Conservation (phyloP, 1,140 invertebrate genomes). For the Drosophila neocordata region DNA sequence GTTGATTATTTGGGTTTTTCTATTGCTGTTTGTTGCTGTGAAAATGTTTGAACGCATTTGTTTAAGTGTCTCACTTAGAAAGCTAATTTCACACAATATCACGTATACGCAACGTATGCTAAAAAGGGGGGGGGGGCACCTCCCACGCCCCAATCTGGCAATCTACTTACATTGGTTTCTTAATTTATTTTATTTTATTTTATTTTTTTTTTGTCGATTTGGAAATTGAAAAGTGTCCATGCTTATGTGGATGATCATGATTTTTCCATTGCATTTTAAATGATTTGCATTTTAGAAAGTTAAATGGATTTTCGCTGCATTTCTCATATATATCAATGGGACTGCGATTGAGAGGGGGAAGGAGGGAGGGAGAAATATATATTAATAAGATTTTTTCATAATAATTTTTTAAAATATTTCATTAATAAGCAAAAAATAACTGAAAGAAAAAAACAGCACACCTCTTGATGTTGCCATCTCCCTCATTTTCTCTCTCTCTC, state of each 20-base stretch:
- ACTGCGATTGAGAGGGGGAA: constrained; percentile 39
- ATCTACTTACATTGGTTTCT: constrained; percentile 34
- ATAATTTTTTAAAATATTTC: constrained; percentile 38
- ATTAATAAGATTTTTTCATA: constrained; percentile 8
- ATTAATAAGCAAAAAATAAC: constrained; percentile 17
- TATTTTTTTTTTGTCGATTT: constrained; percentile 11
- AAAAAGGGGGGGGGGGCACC: constrained; percentile 20
- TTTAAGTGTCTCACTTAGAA: constrained; percentile 67
- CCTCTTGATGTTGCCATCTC: background rate
- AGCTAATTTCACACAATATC: constrained; percentile 53
- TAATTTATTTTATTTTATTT: constrained; percentile 1
- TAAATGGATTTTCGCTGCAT: constrained; percentile 70
- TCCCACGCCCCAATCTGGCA: constrained; percentile 44
- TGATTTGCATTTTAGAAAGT: constrained; percentile 78
- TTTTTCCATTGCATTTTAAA: constrained; percentile 69
- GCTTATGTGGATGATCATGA: constrained; percentile 24
- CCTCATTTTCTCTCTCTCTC: background rate
- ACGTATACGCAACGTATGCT: constrained; percentile 63
- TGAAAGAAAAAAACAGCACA: background rate
- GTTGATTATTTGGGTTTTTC: background rate
- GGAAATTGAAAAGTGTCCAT: constrained; percentile 69
- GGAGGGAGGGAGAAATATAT: constrained; percentile 8
- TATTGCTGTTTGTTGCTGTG: background rate
- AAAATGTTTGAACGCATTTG: background rate
- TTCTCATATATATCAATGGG: constrained; percentile 31